Evolutionary conservation across 2,888 invertebrate species (phyloP).

Genomic region (Orthonevra nobilis): DNA sequence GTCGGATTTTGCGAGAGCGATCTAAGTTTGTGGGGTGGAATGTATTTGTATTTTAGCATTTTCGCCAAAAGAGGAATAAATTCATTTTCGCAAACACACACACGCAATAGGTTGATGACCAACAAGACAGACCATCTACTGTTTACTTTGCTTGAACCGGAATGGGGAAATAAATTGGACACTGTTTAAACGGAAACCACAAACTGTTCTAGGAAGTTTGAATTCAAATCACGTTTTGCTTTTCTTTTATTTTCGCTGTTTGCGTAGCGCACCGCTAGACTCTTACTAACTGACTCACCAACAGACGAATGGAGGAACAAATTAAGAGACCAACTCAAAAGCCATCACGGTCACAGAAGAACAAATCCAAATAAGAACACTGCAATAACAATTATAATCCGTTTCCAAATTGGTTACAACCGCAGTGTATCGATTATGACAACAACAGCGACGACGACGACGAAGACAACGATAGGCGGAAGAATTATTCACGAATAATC

Average conservation of each 20-base stretch:
- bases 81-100: constrained; percentile 42
- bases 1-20: constrained; percentile 75
- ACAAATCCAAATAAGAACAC: constrained; percentile 43
- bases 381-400: constrained; percentile 41
- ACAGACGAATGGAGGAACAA: constrained; percentile 13
- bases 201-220: constrained; percentile 39
- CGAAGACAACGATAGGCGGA: constrained; percentile 55
- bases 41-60: constrained; percentile 78
- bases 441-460: constrained; percentile 9
- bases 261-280: constrained; percentile 19
- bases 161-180: constrained; percentile 43
- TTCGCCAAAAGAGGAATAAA: constrained; percentile 37
- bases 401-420: constrained; percentile 39
- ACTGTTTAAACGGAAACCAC: constrained; percentile 53
- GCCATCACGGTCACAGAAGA: constrained; percentile 22
- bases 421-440: constrained; percentile 51
- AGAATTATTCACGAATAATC: constrained; percentile 46
- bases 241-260: constrained; percentile 4
- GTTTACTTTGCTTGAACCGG: constrained; percentile 29
- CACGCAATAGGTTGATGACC: constrained; percentile 53
- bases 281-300: constrained; percentile 36
- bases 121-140: constrained; percentile 1
- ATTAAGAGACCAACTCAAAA: constrained; percentile 14
- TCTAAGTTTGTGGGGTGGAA: constrained; percentile 76
- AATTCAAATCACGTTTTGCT: constrained; percentile 62